Evolutionary conservation across 2,888 invertebrate species (phyloP).

Genomic region (Autographa pulchrina): DNA sequence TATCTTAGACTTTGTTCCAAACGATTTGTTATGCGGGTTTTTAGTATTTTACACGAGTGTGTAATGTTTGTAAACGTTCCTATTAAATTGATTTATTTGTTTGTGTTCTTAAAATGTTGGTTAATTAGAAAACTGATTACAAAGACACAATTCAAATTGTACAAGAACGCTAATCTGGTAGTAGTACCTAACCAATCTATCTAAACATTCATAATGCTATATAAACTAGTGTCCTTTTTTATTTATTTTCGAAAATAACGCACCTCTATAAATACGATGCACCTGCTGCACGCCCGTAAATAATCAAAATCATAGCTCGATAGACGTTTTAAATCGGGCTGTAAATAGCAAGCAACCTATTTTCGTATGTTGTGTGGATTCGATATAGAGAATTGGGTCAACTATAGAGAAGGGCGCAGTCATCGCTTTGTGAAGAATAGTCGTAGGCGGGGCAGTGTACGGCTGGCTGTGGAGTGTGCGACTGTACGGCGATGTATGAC

Average conservation of each 20-base stretch:
- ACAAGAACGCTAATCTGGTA: too few relatives aligned
- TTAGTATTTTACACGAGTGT: neutral
- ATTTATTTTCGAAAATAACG: neutral
- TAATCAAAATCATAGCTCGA: conserved; percentile 32
- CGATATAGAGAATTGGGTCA: conserved; percentile 68
- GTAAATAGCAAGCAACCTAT: conserved; percentile 57
- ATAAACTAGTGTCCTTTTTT: neutral
- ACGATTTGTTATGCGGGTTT: neutral
- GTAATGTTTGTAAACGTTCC: too few relatives aligned
- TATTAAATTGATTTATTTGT: too few relatives aligned
- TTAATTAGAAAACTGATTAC: too few relatives aligned
- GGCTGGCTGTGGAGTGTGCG: neutral
- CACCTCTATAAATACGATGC: conserved; percentile 28
- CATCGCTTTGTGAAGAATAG: conserved; percentile 57
- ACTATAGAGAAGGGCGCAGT: conserved; percentile 59
- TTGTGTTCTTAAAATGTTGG: too few relatives aligned
- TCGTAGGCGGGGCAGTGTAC: conserved; percentile 54
- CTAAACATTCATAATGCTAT: neutral
- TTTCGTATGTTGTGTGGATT: conserved; percentile 58
- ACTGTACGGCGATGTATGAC: conserved; percentile 59
- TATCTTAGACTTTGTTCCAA: neutral
- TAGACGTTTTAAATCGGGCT: conserved; percentile 27
- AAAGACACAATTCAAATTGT: too few relatives aligned
- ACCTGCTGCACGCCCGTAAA: conserved; percentile 26
- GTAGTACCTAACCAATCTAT: neutral